These are phyloP conservation scores for Thunnus thynnus DNA, from an alignment of 2,113 vertebrate genomes.

Conservation along the genomic window DNA sequence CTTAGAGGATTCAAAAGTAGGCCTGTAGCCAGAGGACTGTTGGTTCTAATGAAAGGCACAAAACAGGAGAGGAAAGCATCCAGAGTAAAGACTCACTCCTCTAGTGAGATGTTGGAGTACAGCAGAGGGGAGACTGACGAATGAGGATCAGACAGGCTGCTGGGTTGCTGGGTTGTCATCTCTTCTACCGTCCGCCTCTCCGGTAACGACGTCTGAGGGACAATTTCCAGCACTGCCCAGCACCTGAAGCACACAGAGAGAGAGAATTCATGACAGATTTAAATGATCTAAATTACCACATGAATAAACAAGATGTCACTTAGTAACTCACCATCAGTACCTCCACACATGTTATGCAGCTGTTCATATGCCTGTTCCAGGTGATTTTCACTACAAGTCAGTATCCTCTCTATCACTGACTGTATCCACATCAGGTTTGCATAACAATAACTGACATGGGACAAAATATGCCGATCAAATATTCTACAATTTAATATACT, in stretches of 20 bases:
- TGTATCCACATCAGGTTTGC: not conserved
- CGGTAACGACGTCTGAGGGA: slow-evolving; percentile 80
- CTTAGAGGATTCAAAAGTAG: not conserved
- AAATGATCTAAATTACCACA: not conserved
- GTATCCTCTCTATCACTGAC: too few relatives aligned
- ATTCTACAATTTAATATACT: not conserved
- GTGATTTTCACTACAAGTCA: not conserved
- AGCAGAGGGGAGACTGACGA: slow-evolving; percentile 46
- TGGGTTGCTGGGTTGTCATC: slow-evolving; percentile 53
- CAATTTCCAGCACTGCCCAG: slow-evolving; percentile 84
- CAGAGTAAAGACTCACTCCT: slow-evolving; percentile 72
- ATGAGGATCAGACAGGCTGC: slow-evolving; percentile 37
- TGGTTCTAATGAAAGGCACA: not conserved
- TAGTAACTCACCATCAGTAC: too few relatives aligned
- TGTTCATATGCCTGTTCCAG: too few relatives aligned
- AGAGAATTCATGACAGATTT: too few relatives aligned
- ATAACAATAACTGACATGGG: not conserved
- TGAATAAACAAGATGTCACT: not conserved
- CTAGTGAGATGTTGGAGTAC: slow-evolving; percentile 83
- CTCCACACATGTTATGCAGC: not conserved
- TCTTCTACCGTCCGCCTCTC: slow-evolving; percentile 33
- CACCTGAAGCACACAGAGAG: slow-evolving; percentile 72
- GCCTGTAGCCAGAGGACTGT: too few relatives aligned
- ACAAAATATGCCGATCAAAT: not conserved
- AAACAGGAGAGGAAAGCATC: slow-evolving; percentile 7